Base-by-base conservation (phyloP, 2,113 vertebrate species). In the Lophius piscatorius region DNA sequence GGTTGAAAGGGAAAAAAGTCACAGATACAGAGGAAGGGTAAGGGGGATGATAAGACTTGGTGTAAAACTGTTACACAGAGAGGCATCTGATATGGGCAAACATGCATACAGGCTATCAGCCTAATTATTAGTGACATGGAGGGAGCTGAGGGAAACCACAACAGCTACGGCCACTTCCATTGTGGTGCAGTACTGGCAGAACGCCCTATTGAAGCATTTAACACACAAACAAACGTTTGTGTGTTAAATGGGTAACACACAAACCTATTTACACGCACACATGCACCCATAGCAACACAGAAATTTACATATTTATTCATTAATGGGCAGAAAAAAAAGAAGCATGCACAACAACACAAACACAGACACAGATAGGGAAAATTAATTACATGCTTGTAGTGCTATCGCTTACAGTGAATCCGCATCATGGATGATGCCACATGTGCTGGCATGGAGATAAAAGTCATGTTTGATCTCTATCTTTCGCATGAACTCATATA, bases 111-210 rank as follows among this genome's bases (percentile, higher is more conserved):
- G 18, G 44, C 76, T 80, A 76, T 89, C 86, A 82, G 64, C 26
- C 64, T 87, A 88, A 90, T 86, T 87, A 81, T 64, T 76, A 66
- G 65, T 14, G 83, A 90, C 88, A 85, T 69, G 56, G 45, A 78
- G 17, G 51, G 62, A 77, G 74, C 80, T 65, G 16, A 62, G 73
- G 77, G 81, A 83, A 81, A 74, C 64, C 28, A 64, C 72, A 47
- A 68, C 70, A 84, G 76, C 73, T 39, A 58, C 22, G 73, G 73
- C 63, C 77, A 84, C 74, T 83, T 86, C 62, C 52, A 77, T 73
- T 74, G 78, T 58, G 76, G 51, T 70, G 70, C 80, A 81, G 80
- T 34, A 20, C 68, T 86, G 81, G 83, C 71, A 81, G 62, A 62
- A 57, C 77, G 77, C 66, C 81, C 74, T 74, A 70, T 80, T 84